Base-by-base conservation (phyloP, 2,113 vertebrate species). In the Scomber colias region DNA sequence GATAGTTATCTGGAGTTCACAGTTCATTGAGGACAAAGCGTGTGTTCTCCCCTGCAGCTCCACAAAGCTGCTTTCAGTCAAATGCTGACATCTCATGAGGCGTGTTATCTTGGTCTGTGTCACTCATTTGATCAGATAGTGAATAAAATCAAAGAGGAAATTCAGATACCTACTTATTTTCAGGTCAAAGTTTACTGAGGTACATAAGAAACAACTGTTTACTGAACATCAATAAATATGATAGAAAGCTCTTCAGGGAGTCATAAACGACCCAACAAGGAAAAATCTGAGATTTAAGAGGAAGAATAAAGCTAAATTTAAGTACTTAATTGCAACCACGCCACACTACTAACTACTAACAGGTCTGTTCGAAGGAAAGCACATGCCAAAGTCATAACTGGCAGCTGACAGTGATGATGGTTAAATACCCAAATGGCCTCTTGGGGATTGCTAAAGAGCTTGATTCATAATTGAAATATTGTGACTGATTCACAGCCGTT, bases 1-100 rank as follows among this genome's bases (percentile, higher is more conserved):
- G 87, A 84, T 85, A 19, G 27, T 75, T 75, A 81, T 74, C 79
- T 55, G 66, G 2, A 4, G 66, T 75, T 81, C 71, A 56, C 63
- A 59, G 85, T 62, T 72, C 55, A 84, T 44, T 49, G 56, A 63
- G 16, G 78, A 87, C 82, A 87, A 81, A 56, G 82, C 14, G 0
- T 30, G 8, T 44, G 63, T 86, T 87, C 27, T 71, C 10, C 64
- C 71, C 59, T 69, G 48, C 45, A 0, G 35, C 50, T 24, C 63
- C 63, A 57, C 71, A 77, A 61, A 79, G 62, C 53, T 68, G 24
- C 46, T 65, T 68, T 53, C 35, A 65, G 77, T 55, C 49, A 61
- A 54, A 46, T 4, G 48, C 30, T 70, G 55, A 15, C 1, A 35
- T 3, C 51, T 85, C 86, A 89, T 85, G 71, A 82, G 81, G 57